These are phyloP conservation scores for Melanostoma scalare DNA, from an alignment of 2,888 invertebrate genomes.

Conservation along the genomic window DNA sequence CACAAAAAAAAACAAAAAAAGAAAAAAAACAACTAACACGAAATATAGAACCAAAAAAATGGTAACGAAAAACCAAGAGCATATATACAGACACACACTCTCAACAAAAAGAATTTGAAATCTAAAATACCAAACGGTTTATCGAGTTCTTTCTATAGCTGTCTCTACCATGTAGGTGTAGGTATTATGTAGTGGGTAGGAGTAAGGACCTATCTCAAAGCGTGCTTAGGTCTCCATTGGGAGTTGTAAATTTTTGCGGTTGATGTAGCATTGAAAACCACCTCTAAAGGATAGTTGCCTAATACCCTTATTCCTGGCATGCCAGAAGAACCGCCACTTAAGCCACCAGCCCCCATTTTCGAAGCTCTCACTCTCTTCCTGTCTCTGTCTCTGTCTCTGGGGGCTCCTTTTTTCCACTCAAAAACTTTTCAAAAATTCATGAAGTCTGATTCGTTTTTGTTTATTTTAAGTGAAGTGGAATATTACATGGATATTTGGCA, in stretches of 20 bases:
- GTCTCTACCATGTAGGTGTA: conserved; percentile 12
- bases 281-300: conserved; percentile 68
- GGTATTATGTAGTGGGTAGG: conserved; percentile 4
- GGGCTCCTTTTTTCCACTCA: conserved; percentile 72
- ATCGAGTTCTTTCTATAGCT: conserved; percentile 39
- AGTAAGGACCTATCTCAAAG: conserved; percentile 45
- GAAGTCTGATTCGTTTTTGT: conserved; percentile 73
- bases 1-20: conserved; percentile 7
- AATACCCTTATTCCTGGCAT: conserved; percentile 55
- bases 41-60: conserved; percentile 20
- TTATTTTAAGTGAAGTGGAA: conserved; percentile 72
- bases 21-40: conserved; percentile 8
- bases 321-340: conserved; percentile 42
- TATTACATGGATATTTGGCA: conserved; percentile 70
- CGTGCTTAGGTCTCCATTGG: conserved; percentile 64
- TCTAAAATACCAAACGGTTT: conserved; percentile 68
- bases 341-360: conserved; percentile 11
- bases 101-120: conserved; percentile 57
- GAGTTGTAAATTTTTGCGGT: conserved; percentile 73
- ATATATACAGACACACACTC: background rate
- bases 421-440: conserved; percentile 73
- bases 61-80: background rate
- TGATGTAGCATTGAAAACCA: conserved; percentile 72
- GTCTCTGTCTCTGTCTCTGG: conserved; percentile 38
- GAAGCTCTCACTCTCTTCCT: background rate